Evolutionary conservation across 2,888 invertebrate species (phyloP), one percentile per base, ranked within the genome.

Genomic region (Timema cristinae): DNA sequence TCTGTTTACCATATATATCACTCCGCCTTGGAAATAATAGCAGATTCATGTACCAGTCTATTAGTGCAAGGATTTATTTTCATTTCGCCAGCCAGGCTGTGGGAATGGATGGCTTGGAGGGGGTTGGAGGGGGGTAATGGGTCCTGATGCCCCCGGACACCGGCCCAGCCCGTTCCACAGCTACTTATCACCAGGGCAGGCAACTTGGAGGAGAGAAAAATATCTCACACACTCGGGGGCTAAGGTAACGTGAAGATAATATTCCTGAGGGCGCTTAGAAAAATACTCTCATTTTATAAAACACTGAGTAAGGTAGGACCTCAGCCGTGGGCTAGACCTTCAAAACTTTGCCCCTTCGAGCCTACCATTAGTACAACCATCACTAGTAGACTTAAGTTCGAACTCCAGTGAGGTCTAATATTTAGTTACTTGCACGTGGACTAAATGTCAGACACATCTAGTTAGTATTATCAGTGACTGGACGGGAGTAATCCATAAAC

Each of bases 1-100:
- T 80, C 82, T 82, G 81, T 82, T 82, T 82, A 82, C 82, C 82
- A 82, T 82, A 82, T 82, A 82, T 81, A 82, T 82, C 82, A 82
- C 81, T 81, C 82, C 81, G 83, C 80, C 83, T 83, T 81, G 83
- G 82, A 84, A 84, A 84, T 84, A 84, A 84, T 84, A 84, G 84
- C 84, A 80, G 81, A 84, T 83, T 82, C 84, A 81, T 84, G 84
- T 84, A 84, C 80, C 83, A 81, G 83, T 83, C 84, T 84, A 84
- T 84, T 84, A 84, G 84, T 81, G 82, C 82, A 83, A 82, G 84
- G 83, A 84, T 84, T 84, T 84, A 84, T 84, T 84, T 84, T 84
- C 84, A 84, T 84, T 84, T 81, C 77, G 79, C 77, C 61, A 32
- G 32, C 32, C 73, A 74, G 76, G 76, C 66, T 67, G 66, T 51